Evolutionary conservation across 2,888 invertebrate species (phyloP), one percentile per base, ranked within the genome.

Genomic region (Clistopyga incitator): DNA sequence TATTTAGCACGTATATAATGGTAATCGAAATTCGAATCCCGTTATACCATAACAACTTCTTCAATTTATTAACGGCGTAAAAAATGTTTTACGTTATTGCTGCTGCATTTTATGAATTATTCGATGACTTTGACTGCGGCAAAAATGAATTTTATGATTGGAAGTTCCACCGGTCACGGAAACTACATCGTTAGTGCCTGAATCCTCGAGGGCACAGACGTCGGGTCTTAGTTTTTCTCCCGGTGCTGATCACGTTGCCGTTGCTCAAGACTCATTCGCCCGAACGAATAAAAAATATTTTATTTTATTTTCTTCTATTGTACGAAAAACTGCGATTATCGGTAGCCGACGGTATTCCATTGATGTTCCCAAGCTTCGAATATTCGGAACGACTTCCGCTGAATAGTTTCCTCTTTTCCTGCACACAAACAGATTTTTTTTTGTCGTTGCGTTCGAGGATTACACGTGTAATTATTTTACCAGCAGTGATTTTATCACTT

Each of bases 191-290:
- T 83, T 71, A 76, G 76, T 54, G 68, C 78, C 59, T 59, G 59
- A 71, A 80, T 75, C 74, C 78, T 77, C 23, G 77, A 80, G 82
- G 82, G 82, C 61, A 80, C 70, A 85, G 80, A 85, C 80, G 82
- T 80, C 82, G 82, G 70, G 56, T 61, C 50, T 71, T 75, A 71
- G 65, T 72, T 76, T 65, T 70, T 70, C 75, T 13, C 8, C 50
- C 15, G n/a, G 34, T 45, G 23, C 52, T 54, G 15, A 47, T 15
- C 34, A 23, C 18, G 42, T 6, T 61, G 29, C 18, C 50, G 20
- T 38, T 50, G 15, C 18, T n/a, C 29, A 52, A 61, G 50, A 64
- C 34, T 75, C 45, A 42, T 13, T 18, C 25, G 52, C 38, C 50
- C 13, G 23, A 56, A 38, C 45, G 18, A 78, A 52, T 13, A 20